Evolutionary conservation across 2,113 vertebrate species (phyloP).

Genomic region (Saimiri boliviensis): DNA sequence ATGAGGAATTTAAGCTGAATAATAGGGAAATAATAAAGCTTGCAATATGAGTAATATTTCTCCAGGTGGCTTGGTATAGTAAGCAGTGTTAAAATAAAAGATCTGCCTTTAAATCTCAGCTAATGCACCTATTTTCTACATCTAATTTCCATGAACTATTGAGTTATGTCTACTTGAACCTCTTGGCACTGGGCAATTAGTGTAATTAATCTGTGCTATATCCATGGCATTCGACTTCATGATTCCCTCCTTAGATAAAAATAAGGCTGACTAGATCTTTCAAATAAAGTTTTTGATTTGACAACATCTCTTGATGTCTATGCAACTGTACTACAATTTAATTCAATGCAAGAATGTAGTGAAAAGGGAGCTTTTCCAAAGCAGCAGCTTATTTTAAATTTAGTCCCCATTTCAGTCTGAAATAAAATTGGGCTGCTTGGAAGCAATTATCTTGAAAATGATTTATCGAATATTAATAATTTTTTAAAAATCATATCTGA

Average conservation of each 20-base stretch:
- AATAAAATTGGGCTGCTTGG: constrained; percentile 9
- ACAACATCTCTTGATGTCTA: background rate
- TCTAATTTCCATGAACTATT: background rate
- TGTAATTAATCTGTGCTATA: background rate
- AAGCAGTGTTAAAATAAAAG: background rate
- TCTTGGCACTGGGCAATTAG: background rate
- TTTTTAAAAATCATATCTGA: constrained; percentile 52
- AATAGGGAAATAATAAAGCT: background rate
- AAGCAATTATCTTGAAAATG: constrained; percentile 57
- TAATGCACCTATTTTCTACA: background rate
- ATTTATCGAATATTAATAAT: constrained; percentile 46
- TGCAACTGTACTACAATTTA: background rate
- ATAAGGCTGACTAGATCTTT: background rate
- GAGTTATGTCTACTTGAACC: background rate
- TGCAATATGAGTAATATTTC: background rate
- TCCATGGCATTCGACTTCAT: background rate
- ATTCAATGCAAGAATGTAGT: background rate
- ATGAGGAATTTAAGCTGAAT: background rate
- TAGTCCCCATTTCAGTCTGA: constrained; percentile 32
- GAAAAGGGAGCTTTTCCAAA: constrained; percentile 6
- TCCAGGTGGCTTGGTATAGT: background rate
- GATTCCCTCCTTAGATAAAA: background rate
- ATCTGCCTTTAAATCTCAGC: constrained; percentile 17
- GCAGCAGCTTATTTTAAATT: constrained; percentile 42
- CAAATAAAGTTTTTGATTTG: background rate